A percentile compares a stretch with the other conserved stretches of the same genome.
These are phyloP conservation scores for Sycophila sp. DNA, from an alignment of 1,140 invertebrate species.

Conservation along the genomic window DNA sequence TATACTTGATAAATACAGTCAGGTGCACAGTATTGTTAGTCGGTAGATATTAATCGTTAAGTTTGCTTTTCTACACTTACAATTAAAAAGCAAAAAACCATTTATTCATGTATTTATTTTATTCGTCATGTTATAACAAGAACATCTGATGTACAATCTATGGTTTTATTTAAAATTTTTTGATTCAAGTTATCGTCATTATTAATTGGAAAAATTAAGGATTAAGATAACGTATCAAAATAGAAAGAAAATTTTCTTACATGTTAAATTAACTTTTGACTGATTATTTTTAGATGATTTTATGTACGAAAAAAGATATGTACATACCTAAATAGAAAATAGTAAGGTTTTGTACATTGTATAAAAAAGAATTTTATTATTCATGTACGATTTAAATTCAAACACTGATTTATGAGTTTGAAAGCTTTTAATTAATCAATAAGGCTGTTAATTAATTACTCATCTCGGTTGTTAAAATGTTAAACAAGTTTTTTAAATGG, in stretches of 20 bases:
- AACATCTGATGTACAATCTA: not conserved
- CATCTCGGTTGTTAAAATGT: constrained; percentile 31
- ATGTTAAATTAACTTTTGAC: constrained; percentile 1
- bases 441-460: constrained; percentile 27
- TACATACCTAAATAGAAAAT: constrained; percentile 8
- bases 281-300: constrained; percentile 18
- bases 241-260: not conserved
- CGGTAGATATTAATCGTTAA: not conserved
- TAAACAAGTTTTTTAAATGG: constrained; percentile 22
- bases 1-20: constrained; percentile 3
- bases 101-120: not conserved
- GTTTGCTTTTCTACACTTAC: not conserved
- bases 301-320: not conserved
- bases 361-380: constrained; percentile 2
- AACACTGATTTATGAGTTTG: not conserved
- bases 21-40: not conserved
- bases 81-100: not conserved
- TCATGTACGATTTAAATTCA: not conserved
- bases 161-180: too few species aligned
- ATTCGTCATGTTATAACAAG: not conserved
- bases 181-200: too few species aligned
- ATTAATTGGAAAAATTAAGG: not conserved
- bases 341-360: constrained; percentile 5
- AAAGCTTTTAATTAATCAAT: not conserved
- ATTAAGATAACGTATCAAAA: not conserved